Base-by-base conservation (phyloP, 2,888 invertebrate species). In the Axea sp. region DNA sequence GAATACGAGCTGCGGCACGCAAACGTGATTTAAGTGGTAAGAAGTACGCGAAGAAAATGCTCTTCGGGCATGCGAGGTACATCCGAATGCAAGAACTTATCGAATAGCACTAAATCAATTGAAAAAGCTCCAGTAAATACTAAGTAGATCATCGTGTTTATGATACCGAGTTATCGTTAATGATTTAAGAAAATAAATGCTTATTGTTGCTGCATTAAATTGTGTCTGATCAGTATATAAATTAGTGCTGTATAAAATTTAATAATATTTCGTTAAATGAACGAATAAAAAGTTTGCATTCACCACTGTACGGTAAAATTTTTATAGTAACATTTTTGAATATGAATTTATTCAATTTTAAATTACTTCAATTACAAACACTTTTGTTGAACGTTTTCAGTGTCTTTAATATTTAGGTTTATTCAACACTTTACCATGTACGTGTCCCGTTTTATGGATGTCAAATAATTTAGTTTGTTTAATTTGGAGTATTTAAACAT, bases 1-100 rank as follows among this genome's bases (percentile, higher is more conserved):
- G 71, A 72, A 75, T 75, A 71, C 75, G 75, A 71, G 72, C 45
- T 72, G 62, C 57, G 64, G 75, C 75, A 75, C 75, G 75, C 75
- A 75, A 75, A 43, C 68, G 71, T 72, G 75, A 68, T 75, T 75
- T 68, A 75, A 75, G 64, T 43, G 71, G 62, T 31, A 72, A 71
- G 62, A 59, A 68, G 55, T 75, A 35, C 33, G 49, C 55, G 60
- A 62, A 49, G 75, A 65, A 76, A 76, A 76, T 73, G 75, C 75
- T 60, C 60, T 30, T 71, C 64, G 73, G 45, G 72, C 75, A 76
- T 76, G 76, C 76, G 57, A 75, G 67, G 30, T 49, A 62, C 72
- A 67, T 71, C 73, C 62, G 35, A 65, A 74, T 69, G 74, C 68
- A 39, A 60, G 49, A 68, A 73, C 53, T 60, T 67, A 73, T 73